Base-by-base conservation (phyloP, 2,888 invertebrate genomes). In the Eupithecia vulgata region DNA sequence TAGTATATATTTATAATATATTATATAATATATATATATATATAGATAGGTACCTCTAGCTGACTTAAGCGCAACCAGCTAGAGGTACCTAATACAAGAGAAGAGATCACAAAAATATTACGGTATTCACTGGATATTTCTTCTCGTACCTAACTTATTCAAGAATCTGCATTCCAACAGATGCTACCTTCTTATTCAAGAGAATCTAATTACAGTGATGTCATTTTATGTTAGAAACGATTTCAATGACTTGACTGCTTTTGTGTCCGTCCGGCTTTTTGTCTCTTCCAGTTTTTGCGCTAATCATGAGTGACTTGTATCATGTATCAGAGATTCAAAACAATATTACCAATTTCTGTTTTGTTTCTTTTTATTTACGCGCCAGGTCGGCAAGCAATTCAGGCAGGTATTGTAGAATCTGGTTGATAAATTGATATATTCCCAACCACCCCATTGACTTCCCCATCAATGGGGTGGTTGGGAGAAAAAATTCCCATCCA, bases 211-310 rank as follows among this genome's bases (percentile, higher is more conserved):
- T 66, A 67, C 17, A 67, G 74, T 77, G 76, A 77, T 73, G 73
- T 75, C 74, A 75, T 69, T 70, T 37, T 42, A 65, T 45, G 61
- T 70, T 61, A 48, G 59, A 69, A 71, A 66, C 45, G 42, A 15
- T 34, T 61, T 71, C 61, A 40, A 76, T 74, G 69, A 73, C 69
- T 67, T 69, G 69, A 68, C 69, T 65, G 68, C 67, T 73, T 71
- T 68, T n/a, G 37, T 70, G 68, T 42, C 68, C 70, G 71, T 72
- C 72, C 70, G 25, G 37, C 69, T 78, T 74, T 76, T 78, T 74
- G 71, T 68, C 68, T 61, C 68, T 40, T 34, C 65, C 65, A 48
- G 70, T 77, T 75, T 76, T 76, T 76, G 71, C 62, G 21, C 17
- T 72, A 65, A 69, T 71, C 37, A 67, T 65, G 69, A 72, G 67